Evolutionary conservation across 2,113 vertebrate species (phyloP), one percentile per base, ranked within the genome.

Genomic region (Neodontobutis hainanensis): DNA sequence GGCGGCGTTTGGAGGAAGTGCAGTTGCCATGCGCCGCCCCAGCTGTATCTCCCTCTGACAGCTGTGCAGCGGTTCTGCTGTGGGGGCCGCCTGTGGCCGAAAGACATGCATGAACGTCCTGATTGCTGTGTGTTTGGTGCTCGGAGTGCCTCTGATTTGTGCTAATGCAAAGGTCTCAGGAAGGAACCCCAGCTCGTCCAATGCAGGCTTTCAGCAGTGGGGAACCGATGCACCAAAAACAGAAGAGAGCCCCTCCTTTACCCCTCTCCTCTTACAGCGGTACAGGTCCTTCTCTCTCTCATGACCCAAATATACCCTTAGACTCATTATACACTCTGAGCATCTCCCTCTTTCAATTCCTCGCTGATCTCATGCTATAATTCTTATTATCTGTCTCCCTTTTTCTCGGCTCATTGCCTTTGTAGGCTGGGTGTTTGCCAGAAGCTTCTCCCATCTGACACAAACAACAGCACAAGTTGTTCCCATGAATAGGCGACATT

Each of bases 141-240:
- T 51, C 11, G 14, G 52, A 14, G 56, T 16, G 65, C 56, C 15
- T 68, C 65, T 46, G 44, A 46, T 65, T 60, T 52, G 66, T 55
- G 55, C 48, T 10, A 61, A 73, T 56, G 70, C 43, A 61, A 68
- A 77, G 36, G 42, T 40, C 70, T 73, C 61, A n/a, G 42, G 51
- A 53, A 50, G 63, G 65, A 0, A 32, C 56, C 55, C 50, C 38
- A 60, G 44, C 40, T 73, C 58, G 50, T 70, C 52, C 46, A 65
- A 72, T 78, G 88, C 87, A 85, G 76, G 72, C 71, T 86, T 45
- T 67, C 76, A 63, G 69, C 83, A 55, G 48, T 16, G 52, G 61
- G 75, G 69, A 84, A 86, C 81, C 78, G 84, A 84, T 90, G 86
- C 88, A 83, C 83, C 87, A 90, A 87, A 87, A 81, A 34, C 69